Evolutionary conservation across 2,888 invertebrate genomes (phyloP).

Genomic region (Acronicta alni): DNA sequence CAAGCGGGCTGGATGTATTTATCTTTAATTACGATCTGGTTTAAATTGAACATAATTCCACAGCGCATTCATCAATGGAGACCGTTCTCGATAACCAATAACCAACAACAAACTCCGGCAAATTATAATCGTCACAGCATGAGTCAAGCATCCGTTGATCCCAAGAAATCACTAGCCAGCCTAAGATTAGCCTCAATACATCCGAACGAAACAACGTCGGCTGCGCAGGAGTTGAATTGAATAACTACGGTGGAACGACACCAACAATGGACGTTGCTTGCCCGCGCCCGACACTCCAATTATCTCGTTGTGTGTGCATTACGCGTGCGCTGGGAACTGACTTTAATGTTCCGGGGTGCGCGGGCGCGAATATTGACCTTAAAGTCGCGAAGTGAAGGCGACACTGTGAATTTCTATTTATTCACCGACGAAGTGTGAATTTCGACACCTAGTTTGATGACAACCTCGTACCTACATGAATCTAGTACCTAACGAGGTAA

Average conservation of each 20-base stretch:
- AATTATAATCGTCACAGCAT: constrained; percentile 32
- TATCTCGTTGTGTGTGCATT: constrained; percentile 80
- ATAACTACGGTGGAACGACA: constrained; percentile 87
- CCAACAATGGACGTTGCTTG: constrained; percentile 80
- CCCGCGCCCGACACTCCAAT: constrained; percentile 73
- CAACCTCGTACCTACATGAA: too few relatives aligned
- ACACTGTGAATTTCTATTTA: too few relatives aligned
- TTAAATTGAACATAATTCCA: not conserved
- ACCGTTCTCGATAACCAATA: constrained; percentile 17
- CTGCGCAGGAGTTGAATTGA: constrained; percentile 82
- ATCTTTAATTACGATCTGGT: too few relatives aligned
- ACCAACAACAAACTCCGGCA: constrained; percentile 7
- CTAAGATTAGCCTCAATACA: constrained; percentile 79
- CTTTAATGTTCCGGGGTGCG: constrained; percentile 62
- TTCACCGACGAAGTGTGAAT: too few relatives aligned
- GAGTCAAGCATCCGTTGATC: constrained; percentile 50
- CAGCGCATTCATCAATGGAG: not conserved
- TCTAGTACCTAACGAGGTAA: too few relatives aligned
- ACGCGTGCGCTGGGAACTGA: constrained; percentile 80
- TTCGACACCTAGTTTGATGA: too few relatives aligned
- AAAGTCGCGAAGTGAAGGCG: constrained; percentile 3
- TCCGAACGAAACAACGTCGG: constrained; percentile 78
- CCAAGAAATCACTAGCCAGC: constrained; percentile 54
- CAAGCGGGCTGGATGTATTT: too few relatives aligned
- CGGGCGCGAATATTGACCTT: constrained; percentile 68